These are phyloP conservation scores for Thelaira solivaga DNA, from an alignment of 2,888 invertebrate genomes.

Conservation along the genomic window DNA sequence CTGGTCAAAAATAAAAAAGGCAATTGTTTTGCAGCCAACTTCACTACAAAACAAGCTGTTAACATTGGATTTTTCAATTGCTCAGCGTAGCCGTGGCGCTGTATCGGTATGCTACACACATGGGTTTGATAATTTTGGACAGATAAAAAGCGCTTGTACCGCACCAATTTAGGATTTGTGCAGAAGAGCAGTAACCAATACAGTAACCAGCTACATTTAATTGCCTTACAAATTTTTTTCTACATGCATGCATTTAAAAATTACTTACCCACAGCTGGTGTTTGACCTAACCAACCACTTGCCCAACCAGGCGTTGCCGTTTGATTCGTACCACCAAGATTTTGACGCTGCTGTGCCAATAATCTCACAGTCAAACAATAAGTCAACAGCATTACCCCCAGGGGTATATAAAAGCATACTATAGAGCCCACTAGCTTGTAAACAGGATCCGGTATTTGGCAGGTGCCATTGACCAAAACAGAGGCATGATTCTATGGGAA, in stretches of 20 bases:
- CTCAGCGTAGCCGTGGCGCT: too few species aligned
- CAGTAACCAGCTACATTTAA: too few species aligned
- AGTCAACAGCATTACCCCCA: constrained; percentile 96
- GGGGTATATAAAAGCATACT: constrained; percentile 96
- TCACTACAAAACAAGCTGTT: too few species aligned
- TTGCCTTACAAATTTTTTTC: too few species aligned
- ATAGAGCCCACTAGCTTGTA: constrained; percentile 96
- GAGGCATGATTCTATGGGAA: constrained; percentile 86
- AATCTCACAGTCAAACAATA: constrained; percentile 94
- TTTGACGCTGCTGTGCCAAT: constrained; percentile 89
- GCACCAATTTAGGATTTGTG: too few species aligned
- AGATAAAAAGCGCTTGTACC: too few species aligned
- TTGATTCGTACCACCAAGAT: constrained; percentile 78
- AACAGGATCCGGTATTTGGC: constrained; percentile 91
- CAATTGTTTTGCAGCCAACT: too few species aligned
- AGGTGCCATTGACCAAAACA: constrained; percentile 88
- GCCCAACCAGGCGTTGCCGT: constrained; percentile 82
- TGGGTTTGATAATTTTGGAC: too few species aligned
- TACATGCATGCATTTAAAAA: background rate
- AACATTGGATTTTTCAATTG: too few species aligned
- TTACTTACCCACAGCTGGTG: constrained; percentile 78
- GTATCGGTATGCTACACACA: too few species aligned
- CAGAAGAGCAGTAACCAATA: too few species aligned
- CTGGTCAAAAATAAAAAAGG: too few species aligned
- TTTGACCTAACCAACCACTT: constrained; percentile 85